Percentiles rank a stretch among this genome's conserved stretches.
Evolutionary conservation across 2,113 vertebrate genomes (phyloP).

Genomic region (Sciurus niger): DNA sequence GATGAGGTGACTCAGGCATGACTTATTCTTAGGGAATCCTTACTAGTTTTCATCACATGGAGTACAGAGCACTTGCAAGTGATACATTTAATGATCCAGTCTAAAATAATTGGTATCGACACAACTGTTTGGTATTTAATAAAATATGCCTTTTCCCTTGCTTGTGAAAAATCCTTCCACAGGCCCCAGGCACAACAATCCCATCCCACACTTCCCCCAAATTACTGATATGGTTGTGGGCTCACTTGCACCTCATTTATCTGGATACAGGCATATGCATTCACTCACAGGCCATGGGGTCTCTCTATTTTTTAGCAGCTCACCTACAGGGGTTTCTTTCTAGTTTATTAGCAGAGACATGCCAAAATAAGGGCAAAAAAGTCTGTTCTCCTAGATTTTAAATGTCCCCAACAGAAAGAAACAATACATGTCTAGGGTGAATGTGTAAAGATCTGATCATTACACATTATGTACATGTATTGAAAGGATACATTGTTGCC

Average conservation of each 20-base stretch:
- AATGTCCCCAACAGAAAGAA: neutral
- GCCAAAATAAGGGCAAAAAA: slow-evolving; percentile 28
- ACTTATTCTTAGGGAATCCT: slow-evolving; percentile 61
- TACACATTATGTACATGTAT: neutral
- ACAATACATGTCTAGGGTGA: neutral
- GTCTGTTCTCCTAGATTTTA: neutral
- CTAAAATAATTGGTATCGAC: slow-evolving; percentile 20
- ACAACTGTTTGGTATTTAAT: slow-evolving; percentile 30
- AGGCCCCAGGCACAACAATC: neutral
- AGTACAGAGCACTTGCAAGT: slow-evolving; percentile 3
- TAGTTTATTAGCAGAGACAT: slow-evolving; percentile 34
- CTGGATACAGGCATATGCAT: neutral
- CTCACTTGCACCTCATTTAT: neutral
- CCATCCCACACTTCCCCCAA: neutral
- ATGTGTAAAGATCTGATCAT: neutral
- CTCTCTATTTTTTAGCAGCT: neutral
- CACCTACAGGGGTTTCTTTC: slow-evolving; percentile 11
- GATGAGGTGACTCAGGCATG: slow-evolving; percentile 64
- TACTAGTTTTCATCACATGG: slow-evolving; percentile 43
- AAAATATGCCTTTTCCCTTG: slow-evolving; percentile 27
- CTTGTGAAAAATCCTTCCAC: slow-evolving; percentile 45
- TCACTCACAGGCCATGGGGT: neutral
- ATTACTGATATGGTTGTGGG: neutral
- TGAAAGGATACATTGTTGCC: neutral
- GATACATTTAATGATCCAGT: neutral